A percentile compares a stretch with the other conserved stretches of the same genome.
These are phyloP conservation scores for Nephotettix cincticeps DNA, from an alignment of 1,140 invertebrate species.

Conservation along the genomic window DNA sequence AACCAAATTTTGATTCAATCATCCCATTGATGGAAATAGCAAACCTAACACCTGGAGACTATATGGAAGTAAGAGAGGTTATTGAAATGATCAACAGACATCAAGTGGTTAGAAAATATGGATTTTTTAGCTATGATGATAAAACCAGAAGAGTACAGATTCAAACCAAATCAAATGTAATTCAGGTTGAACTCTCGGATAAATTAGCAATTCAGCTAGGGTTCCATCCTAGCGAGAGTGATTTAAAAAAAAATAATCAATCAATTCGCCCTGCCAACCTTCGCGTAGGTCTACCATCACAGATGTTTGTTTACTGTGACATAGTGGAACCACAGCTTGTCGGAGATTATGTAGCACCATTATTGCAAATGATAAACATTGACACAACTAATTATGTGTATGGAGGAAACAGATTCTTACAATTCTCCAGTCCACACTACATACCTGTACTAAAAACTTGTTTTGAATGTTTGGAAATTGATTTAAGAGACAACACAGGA, in stretches of 20 bases:
- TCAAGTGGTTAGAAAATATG: background rate
- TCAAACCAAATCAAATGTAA: background rate
- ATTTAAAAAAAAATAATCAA: background rate
- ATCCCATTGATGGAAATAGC: background rate
- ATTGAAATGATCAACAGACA: background rate
- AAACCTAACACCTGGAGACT: background rate
- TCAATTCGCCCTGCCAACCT: background rate
- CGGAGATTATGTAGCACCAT: slow-evolving; percentile 41
- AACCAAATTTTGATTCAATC: too few species aligned
- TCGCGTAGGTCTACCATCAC: slow-evolving; percentile 28
- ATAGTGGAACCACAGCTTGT: slow-evolving; percentile 44
- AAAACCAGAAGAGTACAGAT: background rate
- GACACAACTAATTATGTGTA: background rate
- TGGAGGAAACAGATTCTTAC: background rate
- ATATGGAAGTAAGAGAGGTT: background rate
- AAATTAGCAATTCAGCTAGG: background rate
- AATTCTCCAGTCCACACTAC: background rate
- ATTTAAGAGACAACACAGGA: slow-evolving; percentile 7
- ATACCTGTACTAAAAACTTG: background rate
- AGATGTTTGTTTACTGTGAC: slow-evolving; percentile 45
- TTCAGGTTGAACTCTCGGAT: background rate
- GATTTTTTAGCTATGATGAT: background rate
- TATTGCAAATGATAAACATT: slow-evolving; percentile 26
- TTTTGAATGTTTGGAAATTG: slow-evolving; percentile 10
- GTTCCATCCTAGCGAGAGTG: background rate